phyloP scores from a whole-genome alignment of 2,888 invertebrate genomes.

The Choreutis nemorana region DNA sequence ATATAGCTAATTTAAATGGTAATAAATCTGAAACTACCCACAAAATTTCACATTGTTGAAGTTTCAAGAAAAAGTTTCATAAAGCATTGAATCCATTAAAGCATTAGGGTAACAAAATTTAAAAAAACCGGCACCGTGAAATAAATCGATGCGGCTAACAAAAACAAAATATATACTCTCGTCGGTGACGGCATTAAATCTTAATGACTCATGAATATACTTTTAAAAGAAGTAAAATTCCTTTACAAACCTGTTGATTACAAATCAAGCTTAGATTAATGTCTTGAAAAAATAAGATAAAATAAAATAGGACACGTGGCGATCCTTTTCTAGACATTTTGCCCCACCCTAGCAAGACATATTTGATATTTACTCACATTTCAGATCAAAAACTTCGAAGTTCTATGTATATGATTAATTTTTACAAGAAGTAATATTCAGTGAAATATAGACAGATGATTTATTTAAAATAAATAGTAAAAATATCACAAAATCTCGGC shows the following conservation, averaged over 20 bases:
- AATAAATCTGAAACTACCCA: background rate
- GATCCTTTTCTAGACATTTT: constrained; percentile 49
- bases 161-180: constrained; percentile 25
- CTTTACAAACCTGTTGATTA: constrained; percentile 4
- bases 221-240: background rate
- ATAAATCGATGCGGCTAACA: constrained; percentile 36
- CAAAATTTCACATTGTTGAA: background rate
- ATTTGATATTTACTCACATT: constrained; percentile 36
- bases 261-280: constrained; percentile 14
- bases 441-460: no score
- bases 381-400: constrained; percentile 25
- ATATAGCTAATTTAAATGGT: background rate
- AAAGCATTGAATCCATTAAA: background rate
- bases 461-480: constrained; percentile 44
- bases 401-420: no score
- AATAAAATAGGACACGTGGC: constrained; percentile 60
- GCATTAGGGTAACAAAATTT: no score
- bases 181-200: background rate
- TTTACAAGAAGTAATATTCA: no score
- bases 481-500: constrained; percentile 62
- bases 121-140: constrained; percentile 23
- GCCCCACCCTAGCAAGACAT: constrained; percentile 54
- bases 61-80: background rate
- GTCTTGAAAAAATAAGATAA: constrained; percentile 24
- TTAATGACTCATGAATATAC: background rate